A percentile compares a stretch with the other conserved stretches of the same genome.
Conservation (phyloP, 2,888 invertebrate species). For the Drosophila histrio region DNA sequence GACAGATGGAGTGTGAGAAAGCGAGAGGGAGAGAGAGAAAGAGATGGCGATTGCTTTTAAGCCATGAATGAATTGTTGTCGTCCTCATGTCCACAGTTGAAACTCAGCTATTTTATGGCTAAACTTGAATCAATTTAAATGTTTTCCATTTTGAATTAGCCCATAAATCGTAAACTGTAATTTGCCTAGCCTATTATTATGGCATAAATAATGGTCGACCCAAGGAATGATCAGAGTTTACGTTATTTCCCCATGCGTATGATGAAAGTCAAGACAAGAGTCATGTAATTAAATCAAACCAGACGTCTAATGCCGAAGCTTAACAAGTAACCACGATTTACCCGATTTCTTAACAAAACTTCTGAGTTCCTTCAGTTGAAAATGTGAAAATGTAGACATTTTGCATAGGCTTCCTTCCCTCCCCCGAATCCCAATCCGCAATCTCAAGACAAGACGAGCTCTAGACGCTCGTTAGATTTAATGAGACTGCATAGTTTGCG, state of each 20-base stretch:
- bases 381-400: conserved; percentile 48
- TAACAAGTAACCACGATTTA: conserved; percentile 38
- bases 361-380: conserved; percentile 11
- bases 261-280: conserved; percentile 7
- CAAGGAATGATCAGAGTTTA: conserved; percentile 9
- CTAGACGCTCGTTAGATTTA: conserved; percentile 71
- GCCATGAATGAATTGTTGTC: conserved; percentile 9
- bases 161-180: conserved; percentile 44
- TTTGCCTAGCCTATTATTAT: conserved; percentile 30
- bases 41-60: conserved; percentile 6
- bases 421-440: neutral
- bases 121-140: conserved; percentile 57
- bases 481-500: conserved; percentile 75
- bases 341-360: conserved; percentile 37
- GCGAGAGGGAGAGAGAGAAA: neutral
- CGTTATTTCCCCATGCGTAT: conserved; percentile 5
- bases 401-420: conserved; percentile 22
- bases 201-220: conserved; percentile 27
- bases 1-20: neutral
- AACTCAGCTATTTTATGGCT: conserved; percentile 31
- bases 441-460: conserved; percentile 19
- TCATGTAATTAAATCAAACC: conserved; percentile 43
- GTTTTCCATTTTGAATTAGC: conserved; percentile 36
- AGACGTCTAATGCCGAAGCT: conserved; percentile 50
- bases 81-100: neutral